Conservation (phyloP, 2,113 vertebrate species). For the Miniopterus natalensis region DNA sequence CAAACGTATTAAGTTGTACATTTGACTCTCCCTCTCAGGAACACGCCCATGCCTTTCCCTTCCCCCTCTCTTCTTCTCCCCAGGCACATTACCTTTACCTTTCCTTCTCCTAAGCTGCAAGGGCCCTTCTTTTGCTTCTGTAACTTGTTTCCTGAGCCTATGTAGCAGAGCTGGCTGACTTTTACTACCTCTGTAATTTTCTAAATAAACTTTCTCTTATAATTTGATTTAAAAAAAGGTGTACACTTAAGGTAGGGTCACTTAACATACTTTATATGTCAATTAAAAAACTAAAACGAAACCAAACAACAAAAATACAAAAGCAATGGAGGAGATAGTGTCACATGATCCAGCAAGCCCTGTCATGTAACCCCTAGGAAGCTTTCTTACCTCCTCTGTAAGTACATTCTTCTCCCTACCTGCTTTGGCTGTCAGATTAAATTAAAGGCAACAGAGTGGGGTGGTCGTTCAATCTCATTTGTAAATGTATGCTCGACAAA, state of each 20-base stretch:
- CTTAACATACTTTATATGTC: background rate
- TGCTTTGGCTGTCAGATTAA: conserved; percentile 80
- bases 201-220: background rate
- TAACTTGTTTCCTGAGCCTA: background rate
- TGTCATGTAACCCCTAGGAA: conserved; percentile 57
- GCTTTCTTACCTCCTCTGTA: background rate
- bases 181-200: background rate
- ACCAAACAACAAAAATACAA: conserved; percentile 11
- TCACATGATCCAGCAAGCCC: background rate
- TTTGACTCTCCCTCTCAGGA: background rate
- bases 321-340: conserved; percentile 9
- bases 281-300: background rate
- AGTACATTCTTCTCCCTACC: conserved; percentile 72
- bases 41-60: background rate
- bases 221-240: background rate
- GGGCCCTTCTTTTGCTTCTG: background rate
- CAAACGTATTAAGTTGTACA: conserved; percentile 19
- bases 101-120: background rate
- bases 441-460: conserved; percentile 71
- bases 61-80: background rate
- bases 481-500: conserved; percentile 73
- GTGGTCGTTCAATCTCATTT: conserved; percentile 76
- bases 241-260: background rate
- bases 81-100: background rate
- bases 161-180: background rate